Base-by-base conservation (phyloP, 1,140 invertebrate species). In the Heliconius himera region DNA sequence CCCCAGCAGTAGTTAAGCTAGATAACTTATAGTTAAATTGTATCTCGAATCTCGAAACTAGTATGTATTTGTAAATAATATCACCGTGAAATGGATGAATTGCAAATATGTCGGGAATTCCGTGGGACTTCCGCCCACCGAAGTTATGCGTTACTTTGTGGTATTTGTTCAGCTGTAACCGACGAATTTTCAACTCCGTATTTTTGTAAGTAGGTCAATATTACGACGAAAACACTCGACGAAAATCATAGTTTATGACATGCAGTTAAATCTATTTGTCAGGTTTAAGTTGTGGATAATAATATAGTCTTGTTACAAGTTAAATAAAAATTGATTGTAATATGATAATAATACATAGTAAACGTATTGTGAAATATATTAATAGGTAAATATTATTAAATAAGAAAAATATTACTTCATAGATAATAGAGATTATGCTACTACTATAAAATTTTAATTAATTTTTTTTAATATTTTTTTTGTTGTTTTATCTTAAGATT, bases 111-210 rank as follows among this genome's bases (percentile, higher is more conserved):
- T 46, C 70, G 22, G 38, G 70, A 78, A 78, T 78, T 73, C 16
- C 13, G 51, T 60, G 77, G 49, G 54, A 78, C 77, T 73, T 78
- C 71, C 77, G 49, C 77, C 71, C 29, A 49, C 38, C 36, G 33
- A 78, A 78, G 77, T 73, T 77, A 72, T 77, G 70, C 76, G 77
- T 78, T 73, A 73, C 77, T 73, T 76, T 78, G 77, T 20, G 77
- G 70, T 73, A 73, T 78, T 78, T 73, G 54, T 78, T 78, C 71
- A 78, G 77, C 36, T 78, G 51, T 66, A 73, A 73, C 51, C 71
- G 70, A 72, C 70, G 75, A 72, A 77, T 77, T 77, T 77, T 18
- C 74, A 70, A 54, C 18, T n/a, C 66, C 66, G 66, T 78, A 78
- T 73, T 78, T 73, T 66, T 46, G 77, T 73, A 60, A 77, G 36